A percentile compares a stretch with the other conserved stretches of the same genome.
Conservation (phyloP, 2,888 invertebrate species). For the Lasioglossum leucozonium region DNA sequence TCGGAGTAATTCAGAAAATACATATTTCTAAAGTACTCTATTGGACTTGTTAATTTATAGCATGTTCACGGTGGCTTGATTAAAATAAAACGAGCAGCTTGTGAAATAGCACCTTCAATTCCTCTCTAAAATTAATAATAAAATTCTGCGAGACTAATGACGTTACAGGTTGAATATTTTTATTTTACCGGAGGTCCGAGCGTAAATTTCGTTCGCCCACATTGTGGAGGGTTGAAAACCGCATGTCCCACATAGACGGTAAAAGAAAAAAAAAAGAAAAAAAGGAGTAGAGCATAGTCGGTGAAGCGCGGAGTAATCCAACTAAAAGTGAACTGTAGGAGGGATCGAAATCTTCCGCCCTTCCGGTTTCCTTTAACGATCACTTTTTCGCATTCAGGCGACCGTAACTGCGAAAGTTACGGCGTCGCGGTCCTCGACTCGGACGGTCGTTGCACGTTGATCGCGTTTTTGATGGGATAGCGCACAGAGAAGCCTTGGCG, state of each 20-base stretch:
- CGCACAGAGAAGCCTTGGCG: neutral
- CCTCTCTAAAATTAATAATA: neutral
- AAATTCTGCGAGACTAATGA: neutral
- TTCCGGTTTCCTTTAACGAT: conserved; percentile 10
- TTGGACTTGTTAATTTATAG: neutral
- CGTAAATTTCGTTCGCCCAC: neutral
- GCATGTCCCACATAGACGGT: neutral
- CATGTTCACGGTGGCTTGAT: neutral
- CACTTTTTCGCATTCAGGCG: conserved; percentile 7
- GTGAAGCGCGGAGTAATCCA: neutral
- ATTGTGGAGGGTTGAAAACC: neutral
- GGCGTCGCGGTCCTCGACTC: conserved; percentile 7
- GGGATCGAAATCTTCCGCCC: conserved; percentile 7
- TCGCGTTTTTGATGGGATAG: conserved; percentile 34
- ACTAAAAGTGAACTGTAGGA: conserved; percentile 12
- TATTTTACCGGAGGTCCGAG: neutral
- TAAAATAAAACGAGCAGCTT: neutral
- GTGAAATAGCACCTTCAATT: neutral
- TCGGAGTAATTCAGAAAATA: neutral
- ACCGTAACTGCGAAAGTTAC: conserved; percentile 21
- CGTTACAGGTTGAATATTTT: neutral
- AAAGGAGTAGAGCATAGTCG: neutral
- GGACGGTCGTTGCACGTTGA: conserved; percentile 38
- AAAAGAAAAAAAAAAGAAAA: neutral
- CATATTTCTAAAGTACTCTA: neutral